Evolutionary conservation across 2,888 invertebrate genomes (phyloP), one percentile per base, ranked within the genome.

Genomic region (Heliconius aoede): DNA sequence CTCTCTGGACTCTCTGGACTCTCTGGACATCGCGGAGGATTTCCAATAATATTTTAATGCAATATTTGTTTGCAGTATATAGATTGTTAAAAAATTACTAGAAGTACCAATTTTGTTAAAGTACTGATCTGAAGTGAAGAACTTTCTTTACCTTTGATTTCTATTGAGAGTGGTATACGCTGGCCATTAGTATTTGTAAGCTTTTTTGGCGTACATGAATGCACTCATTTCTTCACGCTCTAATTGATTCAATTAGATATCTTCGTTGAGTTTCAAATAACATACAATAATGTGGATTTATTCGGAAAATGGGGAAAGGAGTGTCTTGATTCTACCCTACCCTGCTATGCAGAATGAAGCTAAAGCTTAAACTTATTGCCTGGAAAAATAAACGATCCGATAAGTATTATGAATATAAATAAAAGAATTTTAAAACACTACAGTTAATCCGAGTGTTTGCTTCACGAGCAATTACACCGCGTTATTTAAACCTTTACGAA

Each of bases 381-480:
- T 36, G 11, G 1, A 36, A 36, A 60, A 60, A 18, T 26, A 60
- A 26, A 60, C 26, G 13, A 60, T 26, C 26, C 26, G 60, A 15
- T 60, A 60, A 60, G 7, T 60, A 40, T 72, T 61, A n/a, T 21
- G 11, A 11, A 15, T 15, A 40, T 36, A 3, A 36, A 26, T 36
- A 58, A 60, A 60, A 61, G 28, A 61, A 21, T n/a, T 26, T 72
- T 36, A 36, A 26, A 61, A 72, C 36, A 36, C 60, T 18, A 26
- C 58, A 60, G 26, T 72, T 28, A 40, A 36, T 28, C 15, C 69
- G 62, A 75, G 74, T 75, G 69, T 75, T 75, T 68, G 69, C 40
- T 75, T 75, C 46, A 75, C 69, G 74, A 69, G 69, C 32, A 71
- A 75, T 75, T 75, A 75, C 69, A 75, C 61, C 62, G 46, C 24